Base-by-base conservation (phyloP, 2,113 vertebrate species). In the Sphyrna mokarran region DNA sequence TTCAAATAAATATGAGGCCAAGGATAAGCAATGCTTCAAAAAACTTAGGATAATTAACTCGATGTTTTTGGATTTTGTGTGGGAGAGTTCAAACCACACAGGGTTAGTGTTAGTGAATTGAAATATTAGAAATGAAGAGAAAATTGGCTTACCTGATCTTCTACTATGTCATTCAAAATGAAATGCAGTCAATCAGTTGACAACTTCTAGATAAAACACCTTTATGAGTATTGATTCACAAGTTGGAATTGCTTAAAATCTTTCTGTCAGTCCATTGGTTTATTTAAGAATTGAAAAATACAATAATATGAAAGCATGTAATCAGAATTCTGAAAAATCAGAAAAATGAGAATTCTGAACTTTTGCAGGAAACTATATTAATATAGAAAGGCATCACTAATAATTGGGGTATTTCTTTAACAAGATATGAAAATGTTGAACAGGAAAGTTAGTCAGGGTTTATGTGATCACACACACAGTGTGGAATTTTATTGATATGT, bases 381-480 rank as follows among this genome's bases (percentile, higher is more conserved):
- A 83, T 83, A n/a, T 83, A 83, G n/a, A n/a, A 83, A 83, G 80
- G 80, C 80, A 83, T n/a, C n/a, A 83, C 80, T 83, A 40, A n/a
- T 0, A 48, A 48, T 48, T 48, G 43, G 43, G 43, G 43, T 1
- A 48, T 48, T 48, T 48, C 43, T 48, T 48, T 48, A 48, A 48
- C 43, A 48, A 48, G 43, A 48, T 48, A 48, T 48, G 43, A 48
- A 48, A 48, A 48, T 48, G 43, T 48, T 48, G 43, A 48, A 48
- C 43, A 48, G 43, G 43, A 48, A 48, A 3, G 43, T 48, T 48
- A 48, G 43, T 48, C 43, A 48, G 43, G 43, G 43, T 48, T 48
- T 48, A 48, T 48, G 43, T 48, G 43, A 48, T 48, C 43, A 48
- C 43, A 48, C 43, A 48, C 43, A 48, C 43, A 48, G 43, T 48